Base-by-base conservation (phyloP, 1,140 invertebrate genomes). In the Doryteuthis pealeii region DNA sequence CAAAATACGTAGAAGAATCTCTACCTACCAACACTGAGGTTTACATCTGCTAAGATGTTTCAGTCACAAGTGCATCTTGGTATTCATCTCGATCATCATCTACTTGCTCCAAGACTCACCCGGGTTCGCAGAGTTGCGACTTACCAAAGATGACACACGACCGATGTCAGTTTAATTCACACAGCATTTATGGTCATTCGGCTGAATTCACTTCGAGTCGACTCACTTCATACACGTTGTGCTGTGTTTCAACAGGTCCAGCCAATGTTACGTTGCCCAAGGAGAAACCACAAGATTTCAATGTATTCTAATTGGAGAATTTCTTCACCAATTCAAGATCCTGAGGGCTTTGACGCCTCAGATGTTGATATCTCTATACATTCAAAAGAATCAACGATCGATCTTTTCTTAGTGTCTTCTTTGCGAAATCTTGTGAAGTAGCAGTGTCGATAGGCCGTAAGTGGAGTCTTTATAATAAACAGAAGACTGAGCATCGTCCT, bases 231-330 rank as follows among this genome's bases (percentile, higher is more conserved):
- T 91, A 94, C 26, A 96, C 95, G 78, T 99, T 96, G 86, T 98
- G 96, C 81, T 97, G 95, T 1, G 82, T 89, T n/a, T 28, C 96
- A 96, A 85, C 92, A 94, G 78, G 93, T 95, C 0, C 96, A 98
- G 86, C 96, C 97, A 0, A 97, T 96, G 89, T 98, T 97, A 85
- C 95, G 98, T 54, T 87, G 87, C 18, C 90, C 91, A 79, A 87
- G 88, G 6, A 92, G 91, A 0, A 93, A 95, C 83, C 93, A 94
- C 77, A 95, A 93, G 81, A 88, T 98, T 54, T 98, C 96, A 22
- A 99, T 99, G 96, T 99, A 99, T 83, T 97, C 95, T 14, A 97
- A 98, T 85, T 99, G 97, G 97, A 93, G 95, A 88, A 88, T 90
- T 77, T 78, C 85, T 30, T 78, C 82, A 28, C 79, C 82, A 70